phyloP scores from a whole-genome alignment of 1,140 invertebrate species.

The Sycobia sp. region DNA sequence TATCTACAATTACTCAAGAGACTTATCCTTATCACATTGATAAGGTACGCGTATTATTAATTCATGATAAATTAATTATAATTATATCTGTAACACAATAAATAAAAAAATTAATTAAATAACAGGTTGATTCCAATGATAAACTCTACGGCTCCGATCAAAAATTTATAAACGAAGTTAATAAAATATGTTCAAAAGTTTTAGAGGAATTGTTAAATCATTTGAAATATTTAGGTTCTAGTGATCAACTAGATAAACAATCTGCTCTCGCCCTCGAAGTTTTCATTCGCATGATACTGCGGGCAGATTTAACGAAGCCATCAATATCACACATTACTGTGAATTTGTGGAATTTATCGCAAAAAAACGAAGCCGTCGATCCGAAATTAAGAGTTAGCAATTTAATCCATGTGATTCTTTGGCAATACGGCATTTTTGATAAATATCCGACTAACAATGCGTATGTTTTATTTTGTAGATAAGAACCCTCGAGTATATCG shows the following conservation, averaged over 20 bases:
- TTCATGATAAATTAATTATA: background rate
- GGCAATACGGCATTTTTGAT: background rate
- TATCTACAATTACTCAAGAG: conserved; percentile 77
- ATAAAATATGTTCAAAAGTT: conserved; percentile 77
- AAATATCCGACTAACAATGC: conserved; percentile 11
- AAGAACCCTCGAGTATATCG: conserved; percentile 48
- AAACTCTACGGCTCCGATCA: conserved; percentile 87
- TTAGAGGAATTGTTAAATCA: conserved; percentile 78
- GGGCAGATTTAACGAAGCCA: conserved; percentile 70
- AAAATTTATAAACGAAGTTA: conserved; percentile 82
- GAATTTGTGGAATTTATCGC: conserved; percentile 81
- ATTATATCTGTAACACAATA: no score
- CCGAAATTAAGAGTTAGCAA: conserved; percentile 58
- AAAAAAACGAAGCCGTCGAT: conserved; percentile 66
- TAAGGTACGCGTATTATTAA: conserved; percentile 66
- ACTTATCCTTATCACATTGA: conserved; percentile 82
- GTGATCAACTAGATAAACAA: conserved; percentile 69
- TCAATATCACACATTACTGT: conserved; percentile 69
- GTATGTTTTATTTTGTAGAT: conserved; percentile 34
- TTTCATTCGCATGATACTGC: conserved; percentile 72
- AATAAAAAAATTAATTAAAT: conserved; percentile 12
- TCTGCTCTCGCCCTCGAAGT: conserved; percentile 74
- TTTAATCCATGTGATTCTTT: background rate
- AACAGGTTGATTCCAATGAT: conserved; percentile 89
- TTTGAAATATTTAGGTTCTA: conserved; percentile 69